Evolutionary conservation across 2,113 vertebrate genomes (phyloP), one percentile per base, ranked within the genome.

Genomic region (Strix uralensis): DNA sequence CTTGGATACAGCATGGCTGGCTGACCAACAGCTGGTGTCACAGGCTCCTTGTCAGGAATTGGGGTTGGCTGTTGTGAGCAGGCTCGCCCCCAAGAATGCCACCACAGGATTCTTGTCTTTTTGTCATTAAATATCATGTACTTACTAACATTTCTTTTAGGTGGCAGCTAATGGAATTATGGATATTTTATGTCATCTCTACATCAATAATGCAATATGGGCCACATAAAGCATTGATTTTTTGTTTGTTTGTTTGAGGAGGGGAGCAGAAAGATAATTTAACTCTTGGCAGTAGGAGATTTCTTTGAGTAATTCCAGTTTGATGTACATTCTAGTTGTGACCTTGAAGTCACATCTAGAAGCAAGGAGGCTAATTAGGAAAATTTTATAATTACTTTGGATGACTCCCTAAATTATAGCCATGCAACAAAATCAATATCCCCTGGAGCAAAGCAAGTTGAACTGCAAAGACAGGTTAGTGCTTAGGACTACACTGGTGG

Each of bases 181-280:
- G 81, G 97, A 81, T 92, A 93, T 89, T 95, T 90, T 96, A 91
- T 97, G 81, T 89, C 73, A 96, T 97, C 92, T 94, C 57, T 74
- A 51, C 94, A 97, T 98, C 91, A 97, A 93, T 97, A 97, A 97
- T 98, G 89, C 92, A 97, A 51, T 86, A 61, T 81, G 42, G 80
- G 65, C 46, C 67, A 66, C 75, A 86, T 87, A 67, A 88, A 85
- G 82, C 86, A 97, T 96, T 97, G 93, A 96, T 97, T 92, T 92
- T 90, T 46, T 82, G 84, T 81, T 74, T 62, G 13, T 87, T 86
- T 25, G 52, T 73, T 81, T 73, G 57, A 63, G 63, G 54, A 72
- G 85, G 80, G 78, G 84, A 96, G 77, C 1, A 7, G 58, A 91
- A 95, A 86, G 86, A 59, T 72, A 81, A 81, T 95, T 81, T 94